phyloP scores from a whole-genome alignment of 2,888 invertebrate species.

The Cartodere bifasciata region DNA sequence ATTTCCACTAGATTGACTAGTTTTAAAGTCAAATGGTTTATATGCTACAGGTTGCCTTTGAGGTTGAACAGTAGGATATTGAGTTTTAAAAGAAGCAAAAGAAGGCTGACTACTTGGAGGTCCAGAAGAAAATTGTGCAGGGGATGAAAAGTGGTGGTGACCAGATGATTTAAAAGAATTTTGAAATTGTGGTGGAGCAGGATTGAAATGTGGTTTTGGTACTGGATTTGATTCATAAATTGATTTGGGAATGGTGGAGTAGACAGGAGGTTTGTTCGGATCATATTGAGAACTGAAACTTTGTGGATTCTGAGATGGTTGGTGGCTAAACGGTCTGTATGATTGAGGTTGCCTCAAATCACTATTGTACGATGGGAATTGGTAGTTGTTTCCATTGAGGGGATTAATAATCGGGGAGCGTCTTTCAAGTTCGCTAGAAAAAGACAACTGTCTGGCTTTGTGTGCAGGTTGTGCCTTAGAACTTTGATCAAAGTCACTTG shows the following conservation, averaged over 20 bases:
- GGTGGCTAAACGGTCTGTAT: conserved; percentile 40
- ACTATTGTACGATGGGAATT: conserved; percentile 20
- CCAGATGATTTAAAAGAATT: too few relatives aligned
- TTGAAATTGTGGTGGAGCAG: conserved; percentile 22
- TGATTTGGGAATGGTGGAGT: conserved; percentile 15
- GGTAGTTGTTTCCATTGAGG: conserved; percentile 25
- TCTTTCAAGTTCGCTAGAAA: conserved; percentile 10
- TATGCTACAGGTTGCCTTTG: conserved; percentile 29
- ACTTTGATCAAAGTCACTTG: conserved; percentile 32
- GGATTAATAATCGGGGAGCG: too few relatives aligned
- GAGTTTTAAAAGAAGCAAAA: conserved; percentile 16
- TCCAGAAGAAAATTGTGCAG: conserved; percentile 17
- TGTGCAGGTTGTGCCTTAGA: conserved; percentile 14
- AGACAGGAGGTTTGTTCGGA: conserved; percentile 14
- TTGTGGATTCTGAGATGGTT: conserved; percentile 32
- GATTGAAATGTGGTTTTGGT: conserved; percentile 15
- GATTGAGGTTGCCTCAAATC: conserved; percentile 37
- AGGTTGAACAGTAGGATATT: conserved; percentile 13
- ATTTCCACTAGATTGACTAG: conserved; percentile 11
- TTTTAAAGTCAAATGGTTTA: conserved; percentile 25
- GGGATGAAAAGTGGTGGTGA: too few relatives aligned
- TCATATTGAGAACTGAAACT: conserved; percentile 8
- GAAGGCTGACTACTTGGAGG: conserved; percentile 18
- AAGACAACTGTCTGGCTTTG: conserved; percentile 11
- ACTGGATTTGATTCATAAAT: conserved; percentile 8